A percentile compares a stretch with the other conserved stretches of the same genome.
These are phyloP conservation scores for Xylota segnis DNA, from an alignment of 2,888 invertebrate genomes.

Conservation along the genomic window DNA sequence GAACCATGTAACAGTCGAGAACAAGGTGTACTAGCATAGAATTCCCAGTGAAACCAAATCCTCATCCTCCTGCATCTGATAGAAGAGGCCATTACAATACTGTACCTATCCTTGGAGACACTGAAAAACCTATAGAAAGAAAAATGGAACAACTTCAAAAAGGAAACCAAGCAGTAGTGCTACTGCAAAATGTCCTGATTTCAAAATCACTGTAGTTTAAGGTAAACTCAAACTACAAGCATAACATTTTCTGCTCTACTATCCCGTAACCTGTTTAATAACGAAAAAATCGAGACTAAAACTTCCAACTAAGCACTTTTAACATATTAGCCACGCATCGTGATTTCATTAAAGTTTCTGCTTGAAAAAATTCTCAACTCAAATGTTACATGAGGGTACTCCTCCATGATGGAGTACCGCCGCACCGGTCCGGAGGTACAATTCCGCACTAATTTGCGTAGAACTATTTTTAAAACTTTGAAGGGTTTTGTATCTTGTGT, in stretches of 20 bases:
- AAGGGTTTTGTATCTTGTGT: conserved; percentile 7
- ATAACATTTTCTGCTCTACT: neutral
- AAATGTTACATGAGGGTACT: conserved; percentile 27
- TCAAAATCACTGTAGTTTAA: no score
- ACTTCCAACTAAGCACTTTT: neutral
- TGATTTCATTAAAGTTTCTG: conserved; percentile 35
- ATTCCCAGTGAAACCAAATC: no score
- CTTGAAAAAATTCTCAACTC: conserved; percentile 23
- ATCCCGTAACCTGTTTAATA: neutral
- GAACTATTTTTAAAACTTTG: conserved; percentile 16
- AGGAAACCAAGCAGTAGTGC: no score
- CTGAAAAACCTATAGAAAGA: no score
- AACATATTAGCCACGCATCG: conserved; percentile 17
- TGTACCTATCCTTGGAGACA: no score
- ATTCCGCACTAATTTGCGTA: conserved; percentile 22
- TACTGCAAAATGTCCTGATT: no score
- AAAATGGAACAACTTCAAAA: no score
- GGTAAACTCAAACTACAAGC: no score
- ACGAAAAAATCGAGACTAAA: neutral
- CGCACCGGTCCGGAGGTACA: conserved; percentile 13
- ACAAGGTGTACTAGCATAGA: no score
- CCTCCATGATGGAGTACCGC: conserved; percentile 3
- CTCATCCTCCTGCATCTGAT: no score
- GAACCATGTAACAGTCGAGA: no score
- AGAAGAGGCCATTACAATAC: no score